Evolutionary conservation across 1,140 invertebrate genomes (phyloP).

Genomic region (Arion vulgaris): DNA sequence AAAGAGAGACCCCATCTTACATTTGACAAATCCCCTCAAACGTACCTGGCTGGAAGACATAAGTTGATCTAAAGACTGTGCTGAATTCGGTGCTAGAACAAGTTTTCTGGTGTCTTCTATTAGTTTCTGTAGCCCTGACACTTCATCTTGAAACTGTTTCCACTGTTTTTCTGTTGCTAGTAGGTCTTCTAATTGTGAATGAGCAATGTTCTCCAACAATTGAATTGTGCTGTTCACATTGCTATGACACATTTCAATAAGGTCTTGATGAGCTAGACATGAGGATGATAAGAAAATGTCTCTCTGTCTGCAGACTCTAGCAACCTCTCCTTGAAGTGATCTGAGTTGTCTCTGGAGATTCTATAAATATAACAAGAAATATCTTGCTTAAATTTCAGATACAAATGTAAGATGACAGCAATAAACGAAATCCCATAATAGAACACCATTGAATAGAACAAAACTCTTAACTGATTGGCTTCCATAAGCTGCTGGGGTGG

Average conservation of each 20-base stretch:
- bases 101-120: conserved; percentile 51
- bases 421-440: too few species aligned
- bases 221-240: conserved; percentile 43
- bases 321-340: neutral
- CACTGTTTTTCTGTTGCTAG: conserved; percentile 50
- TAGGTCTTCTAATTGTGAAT: conserved; percentile 54
- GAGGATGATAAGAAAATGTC: neutral
- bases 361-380: neutral
- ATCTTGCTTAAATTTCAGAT: too few species aligned
- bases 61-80: conserved; percentile 50
- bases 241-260: neutral
- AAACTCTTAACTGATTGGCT: too few species aligned
- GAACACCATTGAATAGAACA: too few species aligned
- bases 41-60: conserved; percentile 55
- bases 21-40: neutral
- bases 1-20: too few species aligned
- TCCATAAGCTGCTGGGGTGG: too few species aligned
- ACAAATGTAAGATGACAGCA: too few species aligned
- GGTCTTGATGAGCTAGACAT: neutral
- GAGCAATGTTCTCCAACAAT: conserved; percentile 56
- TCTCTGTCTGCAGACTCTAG: neutral
- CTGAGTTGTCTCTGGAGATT: neutral
- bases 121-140: conserved; percentile 48
- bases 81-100: conserved; percentile 43
- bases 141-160: conserved; percentile 58